A percentile compares a stretch with the other conserved stretches of the same genome.
Evolutionary conservation across 2,113 vertebrate genomes (phyloP).

Genomic region (Phrynosoma platyrhinos): DNA sequence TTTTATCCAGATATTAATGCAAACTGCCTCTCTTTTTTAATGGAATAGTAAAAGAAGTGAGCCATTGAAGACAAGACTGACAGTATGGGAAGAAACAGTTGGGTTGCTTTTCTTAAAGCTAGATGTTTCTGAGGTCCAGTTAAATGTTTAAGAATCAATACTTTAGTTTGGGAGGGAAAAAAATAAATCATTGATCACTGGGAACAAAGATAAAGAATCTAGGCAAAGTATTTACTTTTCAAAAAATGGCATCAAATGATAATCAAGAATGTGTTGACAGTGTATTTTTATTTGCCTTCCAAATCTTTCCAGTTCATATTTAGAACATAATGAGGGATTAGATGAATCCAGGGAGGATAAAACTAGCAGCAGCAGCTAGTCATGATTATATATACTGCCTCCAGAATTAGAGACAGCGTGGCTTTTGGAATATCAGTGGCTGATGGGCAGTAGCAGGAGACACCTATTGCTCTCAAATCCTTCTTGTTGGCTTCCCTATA

Average conservation of each 20-base stretch:
- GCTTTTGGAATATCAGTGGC: neutral
- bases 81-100: neutral
- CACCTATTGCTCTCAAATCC: neutral
- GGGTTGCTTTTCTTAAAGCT: neutral
- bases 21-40: neutral
- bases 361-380: neutral
- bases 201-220: neutral
- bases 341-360: neutral
- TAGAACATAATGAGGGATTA: neutral
- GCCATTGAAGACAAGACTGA: neutral
- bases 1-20: neutral
- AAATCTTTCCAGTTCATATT: neutral
- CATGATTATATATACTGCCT: neutral
- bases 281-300: neutral
- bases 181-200: neutral
- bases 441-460: neutral
- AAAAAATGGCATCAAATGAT: too few relatives aligned
- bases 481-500: neutral
- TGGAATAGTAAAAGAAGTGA: neutral
- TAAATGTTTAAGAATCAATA: neutral
- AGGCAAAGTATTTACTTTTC: neutral
- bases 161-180: too few relatives aligned
- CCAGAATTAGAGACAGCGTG: neutral
- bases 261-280: neutral
- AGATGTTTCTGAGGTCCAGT: neutral